Percentiles rank a stretch among this genome's conserved stretches.
phyloP scores from a whole-genome alignment of 1,140 invertebrate genomes.

The Bradynema listronoti region DNA sequence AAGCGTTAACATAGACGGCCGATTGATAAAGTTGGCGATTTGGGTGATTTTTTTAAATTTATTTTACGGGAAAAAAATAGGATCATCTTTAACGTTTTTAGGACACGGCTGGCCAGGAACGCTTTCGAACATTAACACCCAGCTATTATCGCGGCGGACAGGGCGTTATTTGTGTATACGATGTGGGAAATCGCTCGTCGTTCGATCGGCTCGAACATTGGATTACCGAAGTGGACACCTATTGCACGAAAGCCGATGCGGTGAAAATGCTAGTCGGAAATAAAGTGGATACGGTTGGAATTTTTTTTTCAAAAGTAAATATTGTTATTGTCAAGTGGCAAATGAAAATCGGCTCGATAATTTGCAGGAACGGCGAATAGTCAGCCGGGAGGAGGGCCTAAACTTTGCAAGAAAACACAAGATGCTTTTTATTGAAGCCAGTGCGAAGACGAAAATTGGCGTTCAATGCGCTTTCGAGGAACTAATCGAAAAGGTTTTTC shows the following conservation, averaged over 20 bases:
- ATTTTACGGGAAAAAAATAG: not conserved
- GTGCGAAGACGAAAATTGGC: slow-evolving; percentile 81
- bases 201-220: slow-evolving; percentile 83
- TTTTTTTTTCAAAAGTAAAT: slow-evolving; percentile 3
- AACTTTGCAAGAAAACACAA: slow-evolving; percentile 88
- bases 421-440: slow-evolving; percentile 93
- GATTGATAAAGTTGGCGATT: slow-evolving; percentile 79
- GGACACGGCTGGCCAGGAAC: slow-evolving; percentile 95
- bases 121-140: slow-evolving; percentile 89
- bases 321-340: not conserved
- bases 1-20: slow-evolving; percentile 78
- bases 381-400: slow-evolving; percentile 80
- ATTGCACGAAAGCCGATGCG: slow-evolving; percentile 83
- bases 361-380: slow-evolving; percentile 67
- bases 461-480: slow-evolving; percentile 94
- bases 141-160: slow-evolving; percentile 75
- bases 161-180: slow-evolving; percentile 72
- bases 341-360: too few species aligned
- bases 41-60: slow-evolving; percentile 64
- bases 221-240: slow-evolving; percentile 87
- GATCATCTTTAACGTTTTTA: slow-evolving; percentile 52
- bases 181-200: slow-evolving; percentile 76
- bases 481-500: slow-evolving; percentile 75
- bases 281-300: slow-evolving; percentile 73
- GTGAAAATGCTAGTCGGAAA: slow-evolving; percentile 97